phyloP scores from a whole-genome alignment of 53 echinoderm and acorn worm species.

The Hippasteria phrygiana region DNA sequence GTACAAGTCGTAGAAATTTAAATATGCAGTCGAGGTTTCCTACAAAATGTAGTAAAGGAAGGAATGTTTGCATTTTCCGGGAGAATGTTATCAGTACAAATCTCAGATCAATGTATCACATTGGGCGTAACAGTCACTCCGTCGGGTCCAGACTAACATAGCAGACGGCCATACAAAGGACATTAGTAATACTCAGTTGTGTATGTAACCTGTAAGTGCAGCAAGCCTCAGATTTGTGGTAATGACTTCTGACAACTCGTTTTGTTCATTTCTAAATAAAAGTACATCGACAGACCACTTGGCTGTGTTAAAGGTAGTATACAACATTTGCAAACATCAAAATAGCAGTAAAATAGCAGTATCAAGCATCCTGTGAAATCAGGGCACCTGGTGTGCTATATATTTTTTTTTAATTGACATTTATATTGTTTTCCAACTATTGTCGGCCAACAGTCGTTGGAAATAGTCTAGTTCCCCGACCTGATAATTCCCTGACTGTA shows the following conservation, averaged over 20 bases:
- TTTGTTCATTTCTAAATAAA: neutral
- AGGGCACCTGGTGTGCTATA: too few species aligned
- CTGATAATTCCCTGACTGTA: too few species aligned
- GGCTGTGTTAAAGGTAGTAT: too few species aligned
- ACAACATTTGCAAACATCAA: too few species aligned
- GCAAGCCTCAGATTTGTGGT: neutral
- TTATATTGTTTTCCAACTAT: too few species aligned
- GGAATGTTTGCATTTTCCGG: neutral
- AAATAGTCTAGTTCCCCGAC: too few species aligned
- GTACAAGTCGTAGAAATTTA: neutral
- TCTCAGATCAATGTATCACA: neutral
- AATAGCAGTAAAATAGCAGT: too few species aligned
- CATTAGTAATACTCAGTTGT: neutral
- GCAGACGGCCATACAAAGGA: neutral
- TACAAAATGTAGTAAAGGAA: neutral
- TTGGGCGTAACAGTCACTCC: neutral
- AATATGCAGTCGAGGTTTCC: neutral
- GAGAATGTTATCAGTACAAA: neutral
- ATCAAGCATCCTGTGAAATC: too few species aligned
- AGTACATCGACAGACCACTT: neutral
- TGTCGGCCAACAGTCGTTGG: too few species aligned
- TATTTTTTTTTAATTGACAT: neutral
- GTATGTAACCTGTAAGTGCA: neutral
- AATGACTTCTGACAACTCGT: slow-evolving; percentile 31
- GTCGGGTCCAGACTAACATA: neutral